Conservation (phyloP, 2,888 invertebrate species). For the Hipparchia sbordonii region DNA sequence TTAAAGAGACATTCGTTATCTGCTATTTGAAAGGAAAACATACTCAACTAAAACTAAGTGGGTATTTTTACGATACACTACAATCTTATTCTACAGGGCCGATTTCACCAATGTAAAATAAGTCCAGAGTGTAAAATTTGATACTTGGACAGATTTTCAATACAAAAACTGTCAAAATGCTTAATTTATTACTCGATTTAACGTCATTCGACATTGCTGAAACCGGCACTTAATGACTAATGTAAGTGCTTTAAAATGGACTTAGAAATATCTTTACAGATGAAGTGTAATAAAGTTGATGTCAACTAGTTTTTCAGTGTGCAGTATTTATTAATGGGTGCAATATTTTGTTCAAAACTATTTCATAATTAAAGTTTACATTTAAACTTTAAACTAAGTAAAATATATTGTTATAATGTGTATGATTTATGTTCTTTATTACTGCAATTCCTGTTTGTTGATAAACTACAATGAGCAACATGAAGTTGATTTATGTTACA, state of each 20-base stretch:
- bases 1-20: neutral
- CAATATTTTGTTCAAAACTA: slow-evolving; percentile 15
- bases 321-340: slow-evolving; percentile 34
- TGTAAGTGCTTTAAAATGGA: slow-evolving; percentile 36
- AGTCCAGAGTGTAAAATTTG: too few relatives aligned
- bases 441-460: slow-evolving; percentile 48
- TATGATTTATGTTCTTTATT: slow-evolving; percentile 4
- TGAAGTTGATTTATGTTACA: slow-evolving; percentile 38
- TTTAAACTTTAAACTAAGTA: neutral
- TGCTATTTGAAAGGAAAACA: neutral
- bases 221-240: slow-evolving; percentile 3
- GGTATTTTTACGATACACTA: slow-evolving; percentile 4
- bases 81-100: slow-evolving; percentile 2
- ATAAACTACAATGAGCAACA: slow-evolving; percentile 40
- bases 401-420: neutral
- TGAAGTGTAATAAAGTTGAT: slow-evolving; percentile 10
- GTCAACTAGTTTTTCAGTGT: slow-evolving; percentile 14
- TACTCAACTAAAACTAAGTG: neutral
- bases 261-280: slow-evolving; percentile 27
- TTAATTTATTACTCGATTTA: too few relatives aligned
- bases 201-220: too few relatives aligned
- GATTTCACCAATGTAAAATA: too few relatives aligned
- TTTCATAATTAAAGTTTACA: neutral
- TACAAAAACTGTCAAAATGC: too few relatives aligned
- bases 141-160: too few relatives aligned